Conservation (phyloP, 1,140 invertebrate genomes). For the Ceratina japonica region DNA sequence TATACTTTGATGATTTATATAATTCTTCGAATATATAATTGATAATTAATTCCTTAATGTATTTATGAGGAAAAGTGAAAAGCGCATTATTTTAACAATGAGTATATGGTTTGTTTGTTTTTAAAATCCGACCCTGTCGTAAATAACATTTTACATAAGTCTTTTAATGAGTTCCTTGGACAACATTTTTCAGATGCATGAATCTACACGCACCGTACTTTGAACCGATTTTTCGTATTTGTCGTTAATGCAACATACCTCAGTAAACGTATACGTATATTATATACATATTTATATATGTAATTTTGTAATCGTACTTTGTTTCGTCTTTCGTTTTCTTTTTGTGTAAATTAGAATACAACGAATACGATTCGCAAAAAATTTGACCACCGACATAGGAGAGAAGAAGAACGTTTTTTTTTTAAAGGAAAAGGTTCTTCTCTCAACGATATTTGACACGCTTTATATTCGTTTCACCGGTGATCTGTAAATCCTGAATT, state of each 20-base stretch:
- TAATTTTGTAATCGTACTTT: background rate
- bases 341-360: constrained; percentile 39
- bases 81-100: too few species aligned
- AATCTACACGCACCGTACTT: constrained; percentile 10
- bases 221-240: constrained; percentile 21
- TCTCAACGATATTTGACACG: background rate
- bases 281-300: background rate
- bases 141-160: background rate
- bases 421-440: background rate
- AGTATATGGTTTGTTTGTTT: too few species aligned
- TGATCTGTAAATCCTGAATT: constrained; percentile 22
- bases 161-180: constrained; percentile 15
- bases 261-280: constrained; percentile 1
- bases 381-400: background rate
- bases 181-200: background rate
- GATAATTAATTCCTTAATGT: too few species aligned
- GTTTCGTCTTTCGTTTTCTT: constrained; percentile 4
- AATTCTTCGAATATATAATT: too few species aligned
- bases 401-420: background rate
- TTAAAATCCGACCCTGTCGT: too few species aligned
- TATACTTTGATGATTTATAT: too few species aligned
- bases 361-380: constrained; percentile 45
- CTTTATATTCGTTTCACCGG: background rate
- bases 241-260: constrained; percentile 38
- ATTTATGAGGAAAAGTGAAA: too few species aligned